phyloP scores from a whole-genome alignment of 2,113 vertebrate genomes.

The Clupea harengus region DNA sequence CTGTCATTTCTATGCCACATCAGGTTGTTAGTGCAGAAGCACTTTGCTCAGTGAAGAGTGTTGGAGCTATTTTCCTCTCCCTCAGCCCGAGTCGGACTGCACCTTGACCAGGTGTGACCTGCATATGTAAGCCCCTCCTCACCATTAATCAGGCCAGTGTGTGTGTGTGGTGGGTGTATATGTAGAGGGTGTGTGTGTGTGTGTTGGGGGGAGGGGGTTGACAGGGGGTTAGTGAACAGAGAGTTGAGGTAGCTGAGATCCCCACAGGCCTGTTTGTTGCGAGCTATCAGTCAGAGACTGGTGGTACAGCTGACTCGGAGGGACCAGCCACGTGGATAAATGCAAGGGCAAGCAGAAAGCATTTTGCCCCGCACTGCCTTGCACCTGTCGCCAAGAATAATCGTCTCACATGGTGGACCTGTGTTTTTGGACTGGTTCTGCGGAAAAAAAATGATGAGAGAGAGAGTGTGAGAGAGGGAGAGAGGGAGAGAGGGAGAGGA shows the following conservation, averaged over 20 bases:
- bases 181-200: not conserved
- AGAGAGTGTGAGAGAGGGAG: not conserved
- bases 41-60: conserved; percentile 31
- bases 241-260: not conserved
- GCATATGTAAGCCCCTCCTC: not conserved
- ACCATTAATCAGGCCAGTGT: conserved; percentile 23
- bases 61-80: conserved; percentile 37
- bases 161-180: not conserved
- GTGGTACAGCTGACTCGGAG: not conserved
- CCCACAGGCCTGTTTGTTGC: not conserved
- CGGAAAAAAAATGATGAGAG: conserved; percentile 23
- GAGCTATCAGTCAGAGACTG: not conserved
- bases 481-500: conserved; percentile 1
- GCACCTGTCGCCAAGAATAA: conserved; percentile 59
- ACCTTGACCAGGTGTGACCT: conserved; percentile 48
- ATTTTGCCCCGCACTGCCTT: conserved; percentile 46
- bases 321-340: conserved; percentile 47
- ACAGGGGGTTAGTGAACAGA: not conserved
- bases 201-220: not conserved
- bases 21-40: not conserved
- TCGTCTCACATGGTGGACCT: conserved; percentile 42
- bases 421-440: conserved; percentile 31
- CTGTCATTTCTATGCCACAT: conserved; percentile 13
- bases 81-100: conserved; percentile 30
- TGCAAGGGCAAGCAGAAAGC: conserved; percentile 52